These are phyloP conservation scores for Spodoptera picta DNA, from an alignment of 2,888 invertebrate genomes.

Conservation along the genomic window DNA sequence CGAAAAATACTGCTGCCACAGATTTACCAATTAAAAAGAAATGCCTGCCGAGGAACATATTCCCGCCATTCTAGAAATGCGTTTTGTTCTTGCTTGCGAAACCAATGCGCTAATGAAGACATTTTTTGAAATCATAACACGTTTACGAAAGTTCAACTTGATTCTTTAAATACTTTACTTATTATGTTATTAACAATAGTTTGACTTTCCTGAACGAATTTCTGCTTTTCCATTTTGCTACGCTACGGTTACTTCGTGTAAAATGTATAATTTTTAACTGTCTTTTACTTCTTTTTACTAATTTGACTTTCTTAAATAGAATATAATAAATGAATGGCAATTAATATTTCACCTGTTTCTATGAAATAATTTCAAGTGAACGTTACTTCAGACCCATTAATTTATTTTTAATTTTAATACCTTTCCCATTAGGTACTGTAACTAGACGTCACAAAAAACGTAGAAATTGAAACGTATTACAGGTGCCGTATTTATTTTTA, in stretches of 20 bases:
- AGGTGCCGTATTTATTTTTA: conserved; percentile 16
- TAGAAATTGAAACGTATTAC: conserved; percentile 39
- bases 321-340: no score
- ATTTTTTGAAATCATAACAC: conserved; percentile 73
- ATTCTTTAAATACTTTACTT: conserved; percentile 59
- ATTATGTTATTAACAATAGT: conserved; percentile 25
- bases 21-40: conserved; percentile 46
- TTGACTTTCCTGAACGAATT: conserved; percentile 14
- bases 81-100: conserved; percentile 62
- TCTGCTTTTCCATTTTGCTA: neutral
- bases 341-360: no score
- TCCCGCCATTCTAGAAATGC: conserved; percentile 64
- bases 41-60: conserved; percentile 47
- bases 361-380: no score
- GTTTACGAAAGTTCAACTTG: conserved; percentile 60
- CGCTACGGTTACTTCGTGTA: neutral
- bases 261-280: conserved; percentile 1
- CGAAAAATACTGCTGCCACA: conserved; percentile 16
- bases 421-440: conserved; percentile 14
- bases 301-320: neutral
- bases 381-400: no score
- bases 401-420: no score
- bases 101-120: conserved; percentile 69
- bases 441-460: conserved; percentile 43
- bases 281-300: neutral